A percentile compares a stretch with the other conserved stretches of the same genome.
Evolutionary conservation across 1,140 invertebrate species (phyloP).

Genomic region (Drosophila lacteicornis): DNA sequence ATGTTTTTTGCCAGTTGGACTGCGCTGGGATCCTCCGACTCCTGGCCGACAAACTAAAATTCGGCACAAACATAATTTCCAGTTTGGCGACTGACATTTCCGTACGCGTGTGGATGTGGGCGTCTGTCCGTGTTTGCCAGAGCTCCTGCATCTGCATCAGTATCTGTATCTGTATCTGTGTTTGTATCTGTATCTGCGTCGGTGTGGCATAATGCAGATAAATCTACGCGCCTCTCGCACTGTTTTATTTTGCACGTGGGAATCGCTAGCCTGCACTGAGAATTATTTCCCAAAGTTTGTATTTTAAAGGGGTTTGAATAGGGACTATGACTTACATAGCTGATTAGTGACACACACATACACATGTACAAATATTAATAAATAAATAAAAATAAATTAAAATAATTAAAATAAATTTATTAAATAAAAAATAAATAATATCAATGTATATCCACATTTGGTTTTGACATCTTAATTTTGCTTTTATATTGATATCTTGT

Average conservation of each 20-base stretch:
- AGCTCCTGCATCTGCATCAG: slow-evolving; percentile 10
- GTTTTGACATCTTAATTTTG: too few relatives aligned
- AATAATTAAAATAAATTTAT: too few relatives aligned
- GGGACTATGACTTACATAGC: too few relatives aligned
- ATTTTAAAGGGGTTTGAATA: neutral
- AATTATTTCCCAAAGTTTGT: neutral
- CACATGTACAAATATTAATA: too few relatives aligned
- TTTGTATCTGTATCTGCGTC: slow-evolving; percentile 44
- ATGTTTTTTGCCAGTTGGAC: slow-evolving; percentile 51
- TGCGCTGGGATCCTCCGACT: slow-evolving; percentile 35
- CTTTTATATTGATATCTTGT: too few relatives aligned
- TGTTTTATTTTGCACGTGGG: slow-evolving; percentile 80
- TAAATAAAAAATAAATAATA: too few relatives aligned
- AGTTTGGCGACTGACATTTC: slow-evolving; percentile 80
- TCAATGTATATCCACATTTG: too few relatives aligned
- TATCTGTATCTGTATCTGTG: slow-evolving; percentile 1
- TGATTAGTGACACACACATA: too few relatives aligned
- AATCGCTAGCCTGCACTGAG: slow-evolving; percentile 37
- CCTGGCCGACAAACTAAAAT: slow-evolving; percentile 69
- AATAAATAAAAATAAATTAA: too few relatives aligned
- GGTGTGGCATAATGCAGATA: slow-evolving; percentile 70
- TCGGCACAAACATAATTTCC: slow-evolving; percentile 82
- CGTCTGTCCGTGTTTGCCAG: slow-evolving; percentile 7
- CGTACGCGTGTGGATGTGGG: slow-evolving; percentile 39
- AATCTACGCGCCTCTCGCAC: slow-evolving; percentile 70